phyloP scores from a whole-genome alignment of 2,113 vertebrate genomes.

The Carettochelys insculpta region DNA sequence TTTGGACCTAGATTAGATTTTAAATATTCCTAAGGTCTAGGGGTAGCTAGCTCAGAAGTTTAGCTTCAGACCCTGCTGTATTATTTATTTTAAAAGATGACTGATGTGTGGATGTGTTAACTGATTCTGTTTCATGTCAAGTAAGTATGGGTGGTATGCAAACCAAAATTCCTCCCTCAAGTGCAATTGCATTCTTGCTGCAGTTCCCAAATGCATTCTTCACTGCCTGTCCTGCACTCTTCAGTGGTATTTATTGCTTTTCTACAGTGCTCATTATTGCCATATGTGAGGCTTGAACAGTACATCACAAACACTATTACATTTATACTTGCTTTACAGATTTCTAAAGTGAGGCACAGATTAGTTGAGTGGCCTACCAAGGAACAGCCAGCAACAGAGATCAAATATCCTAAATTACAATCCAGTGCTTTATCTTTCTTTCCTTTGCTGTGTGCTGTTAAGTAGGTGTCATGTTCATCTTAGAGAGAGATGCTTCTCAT shows the following conservation, averaged over 20 bases:
- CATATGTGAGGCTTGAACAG: not conserved
- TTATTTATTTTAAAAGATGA: not conserved
- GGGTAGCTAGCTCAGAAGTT: not conserved
- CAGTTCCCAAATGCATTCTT: not conserved
- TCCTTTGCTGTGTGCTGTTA: not conserved
- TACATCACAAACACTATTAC: not conserved
- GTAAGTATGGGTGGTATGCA: not conserved
- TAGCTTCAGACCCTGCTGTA: not conserved
- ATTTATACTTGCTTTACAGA: not conserved
- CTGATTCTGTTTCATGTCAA: not conserved
- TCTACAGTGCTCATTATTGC: not conserved
- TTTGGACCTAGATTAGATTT: not conserved
- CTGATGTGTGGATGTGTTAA: not conserved
- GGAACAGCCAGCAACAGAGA: not conserved
- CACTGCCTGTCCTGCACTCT: not conserved
- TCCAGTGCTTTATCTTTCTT: not conserved
- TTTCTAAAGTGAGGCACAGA: not conserved
- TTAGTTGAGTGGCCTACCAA: not conserved
- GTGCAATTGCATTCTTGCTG: not conserved
- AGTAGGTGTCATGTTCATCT: not conserved
- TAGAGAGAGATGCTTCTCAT: constrained; percentile 1
- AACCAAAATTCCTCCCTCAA: not conserved
- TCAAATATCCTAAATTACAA: not conserved
- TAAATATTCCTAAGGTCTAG: not conserved
- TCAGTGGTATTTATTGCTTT: not conserved